Evolutionary conservation across 1,140 invertebrate species (phyloP), one percentile per base, ranked within the genome.

Genomic region (Apocrypta bakeri): DNA sequence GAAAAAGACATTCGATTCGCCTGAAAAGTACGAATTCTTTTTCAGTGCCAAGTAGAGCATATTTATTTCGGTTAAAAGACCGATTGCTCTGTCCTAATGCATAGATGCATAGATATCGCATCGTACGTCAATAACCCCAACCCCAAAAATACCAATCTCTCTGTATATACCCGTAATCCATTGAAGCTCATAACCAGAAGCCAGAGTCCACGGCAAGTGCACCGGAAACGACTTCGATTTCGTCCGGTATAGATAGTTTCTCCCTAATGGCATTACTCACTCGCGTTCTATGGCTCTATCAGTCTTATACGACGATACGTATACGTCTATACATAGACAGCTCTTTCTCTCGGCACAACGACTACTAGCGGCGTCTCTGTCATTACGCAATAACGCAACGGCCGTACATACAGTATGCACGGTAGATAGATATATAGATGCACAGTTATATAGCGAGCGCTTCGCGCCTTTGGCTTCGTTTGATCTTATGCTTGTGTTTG

Each of bases 341-440:
- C 42, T 48, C 42, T 48, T 48, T 48, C 42, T 21, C 48, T 4
- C 48, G 48, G 14, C 17, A 56, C 48, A 21, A 6, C 17, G 17
- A 56, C 21, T 56, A 17, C 27, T 1, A 14, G 17, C 17, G 64
- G 64, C 64, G 64, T 68, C 64, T 29, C 64, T 27, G 64, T 68
- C 29, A 68, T 68, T 68, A 68, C 29, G 64, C 64, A 68, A 68
- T 68, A 68, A 68, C 64, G 29, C 64, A 31, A 29, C 29, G 64
- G 11, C 29, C 25, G 48, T 0, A 4, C n/a, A n/a, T n/a, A 7
- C 21, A 56, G 48, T 56, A 7, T n/a, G 6, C 48, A 56, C 17
- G 17, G 14, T n/a, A n/a, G n/a, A n/a, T n/a, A n/a, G 48, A 56
- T 56, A 56, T 17, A 56, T 4, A 17, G 48, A 56, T 56, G 48